Conservation (phyloP, 2,797 vertebrate genomes). For the Fistularia commersonii region DNA sequence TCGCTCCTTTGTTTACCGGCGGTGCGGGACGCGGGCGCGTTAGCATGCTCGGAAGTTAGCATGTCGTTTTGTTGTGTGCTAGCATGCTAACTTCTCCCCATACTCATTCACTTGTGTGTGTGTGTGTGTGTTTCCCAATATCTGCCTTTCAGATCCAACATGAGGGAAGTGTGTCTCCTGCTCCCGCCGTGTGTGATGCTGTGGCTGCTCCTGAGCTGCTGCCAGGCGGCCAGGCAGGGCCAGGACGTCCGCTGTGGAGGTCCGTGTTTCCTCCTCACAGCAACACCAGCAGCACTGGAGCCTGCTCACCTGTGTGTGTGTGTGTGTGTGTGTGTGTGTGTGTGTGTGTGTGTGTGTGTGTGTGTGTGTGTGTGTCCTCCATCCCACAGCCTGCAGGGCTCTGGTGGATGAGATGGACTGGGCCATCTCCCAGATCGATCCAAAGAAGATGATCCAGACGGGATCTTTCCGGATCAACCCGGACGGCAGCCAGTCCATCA, state of each 20-base stretch:
- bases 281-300: too few relatives aligned
- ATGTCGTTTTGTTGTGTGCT: background rate
- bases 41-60: too few relatives aligned
- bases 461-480: slow-evolving; percentile 97
- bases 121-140: background rate
- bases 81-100: background rate
- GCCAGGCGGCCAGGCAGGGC: slow-evolving; percentile 77
- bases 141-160: slow-evolving; percentile 48
- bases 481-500: slow-evolving; percentile 91
- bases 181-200: slow-evolving; percentile 58
- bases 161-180: slow-evolving; percentile 55
- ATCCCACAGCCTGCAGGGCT: slow-evolving; percentile 84
- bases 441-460: slow-evolving; percentile 92
- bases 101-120: too few relatives aligned
- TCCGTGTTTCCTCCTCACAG: slow-evolving; percentile 26
- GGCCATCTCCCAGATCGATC: slow-evolving; percentile 89
- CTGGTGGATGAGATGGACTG: slow-evolving; percentile 96
- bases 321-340: too few relatives aligned
- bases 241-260: slow-evolving; percentile 94
- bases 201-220: slow-evolving; percentile 61
- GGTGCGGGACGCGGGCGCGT: too few relatives aligned
- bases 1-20: too few relatives aligned
- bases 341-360: too few relatives aligned
- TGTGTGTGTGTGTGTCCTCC: slow-evolving; percentile 1
- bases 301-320: background rate